Base-by-base conservation (phyloP, 2,888 invertebrate species). In the Phyllotreta cruciferae region DNA sequence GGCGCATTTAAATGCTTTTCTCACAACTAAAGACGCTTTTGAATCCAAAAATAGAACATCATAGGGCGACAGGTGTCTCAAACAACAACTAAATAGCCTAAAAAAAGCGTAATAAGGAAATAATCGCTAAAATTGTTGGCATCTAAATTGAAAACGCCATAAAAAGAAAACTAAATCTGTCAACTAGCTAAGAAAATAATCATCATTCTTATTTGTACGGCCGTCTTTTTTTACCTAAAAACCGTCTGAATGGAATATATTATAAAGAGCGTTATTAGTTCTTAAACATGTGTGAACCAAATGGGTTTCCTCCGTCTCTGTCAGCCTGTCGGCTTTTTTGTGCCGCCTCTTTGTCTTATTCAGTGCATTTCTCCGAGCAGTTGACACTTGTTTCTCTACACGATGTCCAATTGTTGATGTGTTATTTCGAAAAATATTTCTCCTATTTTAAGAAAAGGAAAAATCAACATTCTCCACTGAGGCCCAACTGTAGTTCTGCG, bases 281-380 rank as follows among this genome's bases (percentile, higher is more conserved):
- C 61, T 60, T 61, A 52, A 71, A 73, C 73, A 73, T 73, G 70
- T 73, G 73, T 69, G 68, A 64, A 70, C 71, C 73, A 73, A 73
- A 73, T 73, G 73, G 67, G 61, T 54, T 56, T 56, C 55, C 62
- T 58, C 60, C 57, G 41, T 64, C 52, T 66, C 63, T 56, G 54
- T 56, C 53, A 49, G 41, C 57, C 53, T 63, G 62, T 62, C 62
- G 47, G 54, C 13, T 47, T 41, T 58, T 57, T 53, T 57, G 53
- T 63, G 44, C 47, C 14, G 41, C 41, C 53, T 61, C 63, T 60
- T 58, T 56, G 54, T 66, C 52, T 54, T 62, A 45, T 63, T 63
- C 56, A 60, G 63, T 50, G 56, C 56, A 56, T 56, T 60, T 63
- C 54, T 41, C 47, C 60, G 56, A 50, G 54, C 45, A 61, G 47